These are phyloP conservation scores for Eumaeus atala DNA, from an alignment of 1,140 invertebrate species.

Conservation along the genomic window DNA sequence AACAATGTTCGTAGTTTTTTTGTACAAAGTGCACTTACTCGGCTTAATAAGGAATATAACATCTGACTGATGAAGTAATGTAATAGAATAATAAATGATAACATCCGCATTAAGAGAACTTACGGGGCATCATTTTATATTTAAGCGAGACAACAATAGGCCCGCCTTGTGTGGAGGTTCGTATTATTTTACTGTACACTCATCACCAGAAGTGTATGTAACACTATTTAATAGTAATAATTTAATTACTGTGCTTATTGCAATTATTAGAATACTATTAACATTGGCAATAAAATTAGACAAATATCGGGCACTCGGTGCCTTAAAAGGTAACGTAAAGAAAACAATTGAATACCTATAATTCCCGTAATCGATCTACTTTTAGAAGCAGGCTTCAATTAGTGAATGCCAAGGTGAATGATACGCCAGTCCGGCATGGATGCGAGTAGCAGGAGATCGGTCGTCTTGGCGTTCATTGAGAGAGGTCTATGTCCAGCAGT, in stretches of 20 bases:
- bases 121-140: slow-evolving; percentile 59
- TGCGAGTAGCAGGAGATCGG: too few relatives aligned
- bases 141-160: slow-evolving; percentile 50
- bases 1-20: slow-evolving; percentile 2
- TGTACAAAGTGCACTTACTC: slow-evolving; percentile 10
- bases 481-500: too few relatives aligned
- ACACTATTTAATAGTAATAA: slow-evolving; percentile 12
- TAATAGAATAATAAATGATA: slow-evolving; percentile 71
- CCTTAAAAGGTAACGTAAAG: too few relatives aligned
- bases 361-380: too few relatives aligned
- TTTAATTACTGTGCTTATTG: background rate
- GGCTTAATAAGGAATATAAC: slow-evolving; percentile 24
- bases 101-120: slow-evolving; percentile 66
- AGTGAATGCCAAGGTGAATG: too few relatives aligned
- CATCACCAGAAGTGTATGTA: slow-evolving; percentile 38
- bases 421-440: too few relatives aligned
- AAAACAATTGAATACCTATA: too few relatives aligned
- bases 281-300: background rate
- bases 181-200: slow-evolving; percentile 60
- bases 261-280: background rate
- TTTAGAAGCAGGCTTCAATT: too few relatives aligned
- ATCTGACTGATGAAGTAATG: slow-evolving; percentile 48
- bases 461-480: too few relatives aligned
- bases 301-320: too few relatives aligned
- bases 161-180: slow-evolving; percentile 48